These are phyloP conservation scores for Peromyscus nudipes DNA, from an alignment of 2,797 vertebrate species.

Conservation along the genomic window DNA sequence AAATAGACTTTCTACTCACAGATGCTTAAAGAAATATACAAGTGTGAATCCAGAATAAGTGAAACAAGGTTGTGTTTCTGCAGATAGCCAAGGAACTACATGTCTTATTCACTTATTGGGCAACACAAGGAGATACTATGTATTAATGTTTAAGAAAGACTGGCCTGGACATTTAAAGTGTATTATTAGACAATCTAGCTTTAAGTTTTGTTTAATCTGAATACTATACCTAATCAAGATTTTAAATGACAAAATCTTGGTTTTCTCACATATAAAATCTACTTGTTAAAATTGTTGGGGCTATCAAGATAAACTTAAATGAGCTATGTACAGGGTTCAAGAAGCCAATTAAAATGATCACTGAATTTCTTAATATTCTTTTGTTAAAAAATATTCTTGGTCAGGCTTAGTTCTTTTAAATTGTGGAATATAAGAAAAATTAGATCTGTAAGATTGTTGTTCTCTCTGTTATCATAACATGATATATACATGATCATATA, in stretches of 20 bases:
- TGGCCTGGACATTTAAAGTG: not conserved
- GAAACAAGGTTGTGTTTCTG: not conserved
- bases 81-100: not conserved
- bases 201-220: not conserved
- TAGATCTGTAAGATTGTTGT: not conserved
- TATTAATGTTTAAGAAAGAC: slow-evolving; percentile 4
- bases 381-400: not conserved
- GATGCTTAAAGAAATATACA: not conserved
- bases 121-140: not conserved
- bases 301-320: not conserved
- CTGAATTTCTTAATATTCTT: not conserved
- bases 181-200: not conserved
- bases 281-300: not conserved
- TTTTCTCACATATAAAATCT: not conserved
- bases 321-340: not conserved
- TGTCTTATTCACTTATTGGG: not conserved
- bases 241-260: not conserved
- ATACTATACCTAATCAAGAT: not conserved
- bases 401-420: not conserved
- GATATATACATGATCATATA: not conserved
- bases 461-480: not conserved
- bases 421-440: not conserved
- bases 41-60: not conserved
- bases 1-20: not conserved
- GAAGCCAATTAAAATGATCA: not conserved